Conservation (phyloP, 2,113 vertebrate genomes). For the Sorex araneus region DNA sequence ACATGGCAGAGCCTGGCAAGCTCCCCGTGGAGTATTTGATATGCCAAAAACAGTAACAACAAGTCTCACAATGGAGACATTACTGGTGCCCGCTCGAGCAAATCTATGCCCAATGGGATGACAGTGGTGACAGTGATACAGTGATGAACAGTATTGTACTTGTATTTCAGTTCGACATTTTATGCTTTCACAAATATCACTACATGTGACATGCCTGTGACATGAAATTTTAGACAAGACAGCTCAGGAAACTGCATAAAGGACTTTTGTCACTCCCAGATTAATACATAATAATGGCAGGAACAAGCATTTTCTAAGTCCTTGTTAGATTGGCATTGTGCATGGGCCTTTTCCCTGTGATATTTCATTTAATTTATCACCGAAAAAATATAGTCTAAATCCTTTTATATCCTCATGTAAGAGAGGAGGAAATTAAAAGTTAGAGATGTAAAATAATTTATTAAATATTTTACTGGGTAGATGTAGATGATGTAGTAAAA, state of each 20-base stretch:
- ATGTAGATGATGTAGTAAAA: too few species aligned
- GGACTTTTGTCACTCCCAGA: neutral
- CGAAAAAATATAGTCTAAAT: neutral
- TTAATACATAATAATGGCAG: neutral
- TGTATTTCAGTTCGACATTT: neutral
- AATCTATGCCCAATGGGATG: too few species aligned
- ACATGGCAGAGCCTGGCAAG: too few species aligned
- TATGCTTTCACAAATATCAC: neutral
- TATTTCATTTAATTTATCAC: neutral
- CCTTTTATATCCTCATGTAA: conserved; percentile 28
- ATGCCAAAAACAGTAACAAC: too few species aligned
- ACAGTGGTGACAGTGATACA: too few species aligned
- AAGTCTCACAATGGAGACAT: too few species aligned
- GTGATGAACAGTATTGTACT: neutral
- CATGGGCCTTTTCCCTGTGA: neutral
- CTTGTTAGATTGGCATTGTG: neutral
- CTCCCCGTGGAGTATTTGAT: too few species aligned
- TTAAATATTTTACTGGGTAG: neutral
- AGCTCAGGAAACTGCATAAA: neutral
- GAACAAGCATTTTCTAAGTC: neutral
- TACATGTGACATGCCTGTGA: neutral
- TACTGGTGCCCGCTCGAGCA: too few species aligned
- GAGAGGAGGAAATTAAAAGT: conserved; percentile 15
- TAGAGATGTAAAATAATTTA: neutral
- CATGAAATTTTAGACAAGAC: neutral